phyloP scores from a whole-genome alignment of 2,797 vertebrate genomes.

The Microtus obscurus region DNA sequence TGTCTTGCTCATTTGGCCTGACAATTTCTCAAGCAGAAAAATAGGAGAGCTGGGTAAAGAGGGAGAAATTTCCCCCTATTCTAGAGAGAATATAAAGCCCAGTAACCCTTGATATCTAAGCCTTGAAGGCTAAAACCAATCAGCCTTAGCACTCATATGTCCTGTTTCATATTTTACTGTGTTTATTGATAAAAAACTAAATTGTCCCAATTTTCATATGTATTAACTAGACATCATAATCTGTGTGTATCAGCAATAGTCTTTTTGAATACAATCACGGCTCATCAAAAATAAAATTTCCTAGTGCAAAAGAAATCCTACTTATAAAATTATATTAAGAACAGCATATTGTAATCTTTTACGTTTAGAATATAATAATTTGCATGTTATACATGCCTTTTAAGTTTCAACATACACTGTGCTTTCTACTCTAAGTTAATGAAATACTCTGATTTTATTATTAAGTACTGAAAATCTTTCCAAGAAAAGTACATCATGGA shows the following conservation, averaged over 20 bases:
- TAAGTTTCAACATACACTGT: not conserved
- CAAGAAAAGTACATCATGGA: not conserved
- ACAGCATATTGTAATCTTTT: conserved; percentile 3
- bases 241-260: not conserved
- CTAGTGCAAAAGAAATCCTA: not conserved
- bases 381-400: not conserved
- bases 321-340: not conserved
- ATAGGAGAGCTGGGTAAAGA: not conserved
- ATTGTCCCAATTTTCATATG: not conserved
- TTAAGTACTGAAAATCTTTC: conserved; percentile 29
- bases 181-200: not conserved
- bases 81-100: not conserved
- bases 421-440: conserved; percentile 15
- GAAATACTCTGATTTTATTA: conserved; percentile 11
- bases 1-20: not conserved
- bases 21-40: not conserved
- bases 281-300: not conserved
- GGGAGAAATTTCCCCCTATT: not conserved
- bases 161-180: not conserved
- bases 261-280: not conserved
- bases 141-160: not conserved
- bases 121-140: not conserved
- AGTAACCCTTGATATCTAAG: not conserved
- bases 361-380: conserved; percentile 34
- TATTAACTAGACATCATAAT: not conserved